Base-by-base conservation (phyloP, 2,888 invertebrate species). In the Drosophila basisetae region DNA sequence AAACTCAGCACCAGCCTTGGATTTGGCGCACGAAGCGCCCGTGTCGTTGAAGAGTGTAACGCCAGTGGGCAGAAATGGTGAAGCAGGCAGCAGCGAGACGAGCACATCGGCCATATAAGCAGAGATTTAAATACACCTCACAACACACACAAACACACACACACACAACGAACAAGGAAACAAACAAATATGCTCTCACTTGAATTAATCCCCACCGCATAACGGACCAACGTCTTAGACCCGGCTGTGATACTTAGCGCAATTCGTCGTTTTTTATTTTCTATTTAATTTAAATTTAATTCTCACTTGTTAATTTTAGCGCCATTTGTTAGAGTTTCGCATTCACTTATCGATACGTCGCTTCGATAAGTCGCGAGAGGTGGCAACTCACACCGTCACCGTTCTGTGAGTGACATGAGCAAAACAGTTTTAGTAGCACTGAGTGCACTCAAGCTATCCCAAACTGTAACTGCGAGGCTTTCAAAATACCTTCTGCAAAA, bases 161-260 rank as follows among this genome's bases (percentile, higher is more conserved):
- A 66, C 16, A 58, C 31, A 37, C 30, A 50, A 35, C 37, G 39
- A 30, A 53, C 69, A 47, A 37, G 31, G 13, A 54, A 53, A 56
- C 52, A 60, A 30, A 68, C 25, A 60, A 25, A 70, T 39, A 68
- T 39, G 33, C 68, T 50, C 61, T 63, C 65, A 80, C 56, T 52
- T 37, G 64, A 82, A 59, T 66, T 59, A 52, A 66, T 65, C 79
- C 78, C 74, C 73, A 78, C 83, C 83, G 68, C 61, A 41, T 63
- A 82, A 68, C 76, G 69, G 86, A 84, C 91, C 92, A 91, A 84
- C 83, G 88, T 92, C 88, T 91, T 92, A 91, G 86, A 92, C 93
- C 93, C 93, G 93, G 93, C 93, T 93, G 93, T 93, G 93, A 93
- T 93, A 93, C 91, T 92, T 92, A 91, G 92, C 86, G 82, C 84